These are phyloP conservation scores for Neoascia interrupta DNA, from an alignment of 2,888 invertebrate species.

Conservation along the genomic window DNA sequence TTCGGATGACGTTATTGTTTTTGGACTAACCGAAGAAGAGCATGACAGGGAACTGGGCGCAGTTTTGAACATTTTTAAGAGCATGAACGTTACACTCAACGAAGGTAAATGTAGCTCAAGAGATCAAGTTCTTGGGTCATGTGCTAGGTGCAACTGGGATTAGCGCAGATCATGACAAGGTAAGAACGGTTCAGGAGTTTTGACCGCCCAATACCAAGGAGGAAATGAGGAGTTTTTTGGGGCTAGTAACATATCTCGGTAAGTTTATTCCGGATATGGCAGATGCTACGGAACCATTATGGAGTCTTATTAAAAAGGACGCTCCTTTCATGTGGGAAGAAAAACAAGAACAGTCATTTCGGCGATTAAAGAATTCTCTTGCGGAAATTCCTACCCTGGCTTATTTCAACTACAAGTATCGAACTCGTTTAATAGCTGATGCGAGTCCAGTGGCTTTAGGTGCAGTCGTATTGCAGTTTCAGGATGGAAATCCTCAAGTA, in stretches of 20 bases:
- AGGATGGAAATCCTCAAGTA: not conserved
- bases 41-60: conserved; percentile 66
- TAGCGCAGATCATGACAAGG: conserved; percentile 60
- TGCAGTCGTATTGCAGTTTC: not conserved
- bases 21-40: conserved; percentile 69
- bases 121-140: conserved; percentile 57
- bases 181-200: conserved; percentile 67
- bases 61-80: conserved; percentile 62
- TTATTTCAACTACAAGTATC: conserved; percentile 4
- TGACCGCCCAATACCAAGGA: conserved; percentile 70
- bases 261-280: conserved; percentile 47
- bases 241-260: conserved; percentile 74
- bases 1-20: conserved; percentile 66
- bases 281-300: not conserved
- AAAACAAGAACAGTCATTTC: conserved; percentile 2
- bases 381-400: conserved; percentile 1
- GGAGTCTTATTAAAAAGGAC: not conserved
- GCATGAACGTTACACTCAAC: conserved; percentile 72
- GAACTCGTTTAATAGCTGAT: conserved; percentile 15
- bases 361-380: conserved; percentile 1
- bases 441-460: conserved; percentile 17
- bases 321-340: conserved; percentile 17
- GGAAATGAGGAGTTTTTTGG: conserved; percentile 74
- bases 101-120: conserved; percentile 70
- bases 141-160: conserved; percentile 69